phyloP scores from a whole-genome alignment of 2,888 invertebrate genomes.

The Apamea crenata region DNA sequence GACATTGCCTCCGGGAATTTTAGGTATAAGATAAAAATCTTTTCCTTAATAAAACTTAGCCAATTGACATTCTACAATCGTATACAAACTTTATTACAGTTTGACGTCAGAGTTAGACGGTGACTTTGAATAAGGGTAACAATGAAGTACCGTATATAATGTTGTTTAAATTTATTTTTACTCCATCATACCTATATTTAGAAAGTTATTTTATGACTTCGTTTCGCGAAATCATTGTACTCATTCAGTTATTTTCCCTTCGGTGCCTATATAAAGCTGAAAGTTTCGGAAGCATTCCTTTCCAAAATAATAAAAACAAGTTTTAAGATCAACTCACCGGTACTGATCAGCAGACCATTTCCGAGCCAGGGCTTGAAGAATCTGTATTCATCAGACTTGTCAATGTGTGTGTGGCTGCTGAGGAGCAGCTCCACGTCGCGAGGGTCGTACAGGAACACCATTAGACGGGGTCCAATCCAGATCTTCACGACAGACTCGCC shows the following conservation, averaged over 20 bases:
- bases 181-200: neutral
- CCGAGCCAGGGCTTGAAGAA: conserved; percentile 96
- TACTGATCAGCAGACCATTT: conserved; percentile 95
- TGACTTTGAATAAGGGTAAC: conserved; percentile 13
- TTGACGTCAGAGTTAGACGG: conserved; percentile 22
- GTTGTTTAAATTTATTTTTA: conserved; percentile 8
- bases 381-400: conserved; percentile 94
- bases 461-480: conserved; percentile 94
- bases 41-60: conserved; percentile 50
- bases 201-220: neutral
- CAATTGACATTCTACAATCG: conserved; percentile 46
- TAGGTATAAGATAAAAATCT: conserved; percentile 34
- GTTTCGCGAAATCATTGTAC: neutral
- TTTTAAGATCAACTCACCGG: conserved; percentile 87
- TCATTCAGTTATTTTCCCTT: neutral
- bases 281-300: neutral
- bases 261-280: neutral
- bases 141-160: neutral
- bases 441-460: conserved; percentile 94
- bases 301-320: neutral
- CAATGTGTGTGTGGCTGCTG: conserved; percentile 95
- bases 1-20: conserved; percentile 33
- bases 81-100: conserved; percentile 25
- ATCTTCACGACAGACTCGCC: conserved; percentile 90
- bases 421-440: conserved; percentile 94